These are phyloP conservation scores for Palloptera scutellata DNA, from an alignment of 2,888 invertebrate species.

Conservation along the genomic window DNA sequence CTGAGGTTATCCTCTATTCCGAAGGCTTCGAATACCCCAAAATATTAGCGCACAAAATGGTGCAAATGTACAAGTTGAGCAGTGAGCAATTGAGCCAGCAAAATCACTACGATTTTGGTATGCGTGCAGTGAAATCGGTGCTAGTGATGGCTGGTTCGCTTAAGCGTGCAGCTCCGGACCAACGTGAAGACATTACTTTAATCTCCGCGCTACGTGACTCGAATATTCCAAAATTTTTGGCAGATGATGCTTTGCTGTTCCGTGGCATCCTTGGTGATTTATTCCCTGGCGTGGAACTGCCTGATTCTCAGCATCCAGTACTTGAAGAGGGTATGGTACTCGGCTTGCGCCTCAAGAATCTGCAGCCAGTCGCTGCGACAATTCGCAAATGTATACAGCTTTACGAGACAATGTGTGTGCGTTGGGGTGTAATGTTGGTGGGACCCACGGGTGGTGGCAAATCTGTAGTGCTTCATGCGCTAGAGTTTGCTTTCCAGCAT, in stretches of 20 bases:
- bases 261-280: conserved; percentile 89
- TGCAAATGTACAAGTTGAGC: conserved; percentile 90
- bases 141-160: conserved; percentile 91
- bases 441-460: conserved; percentile 91
- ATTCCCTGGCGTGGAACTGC: conserved; percentile 83
- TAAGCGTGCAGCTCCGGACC: conserved; percentile 84
- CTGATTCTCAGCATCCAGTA: conserved; percentile 79
- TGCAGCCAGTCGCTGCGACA: conserved; percentile 70
- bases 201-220: conserved; percentile 88
- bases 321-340: conserved; percentile 73
- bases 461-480: conserved; percentile 77
- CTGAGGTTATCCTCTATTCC: conserved; percentile 91
- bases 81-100: conserved; percentile 92
- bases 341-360: conserved; percentile 67
- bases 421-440: conserved; percentile 93
- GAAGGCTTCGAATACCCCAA: conserved; percentile 92
- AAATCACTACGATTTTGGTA: conserved; percentile 92
- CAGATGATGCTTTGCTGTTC: conserved; percentile 84
- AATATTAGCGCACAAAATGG: conserved; percentile 88
- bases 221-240: conserved; percentile 88
- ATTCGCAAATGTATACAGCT: conserved; percentile 73
- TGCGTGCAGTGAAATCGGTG: conserved; percentile 93
- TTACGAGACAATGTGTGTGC: conserved; percentile 88
- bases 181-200: conserved; percentile 82
- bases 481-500: conserved; percentile 75